Evolutionary conservation across 1,140 invertebrate species (phyloP).

Genomic region (Brachionus rotundiformis): DNA sequence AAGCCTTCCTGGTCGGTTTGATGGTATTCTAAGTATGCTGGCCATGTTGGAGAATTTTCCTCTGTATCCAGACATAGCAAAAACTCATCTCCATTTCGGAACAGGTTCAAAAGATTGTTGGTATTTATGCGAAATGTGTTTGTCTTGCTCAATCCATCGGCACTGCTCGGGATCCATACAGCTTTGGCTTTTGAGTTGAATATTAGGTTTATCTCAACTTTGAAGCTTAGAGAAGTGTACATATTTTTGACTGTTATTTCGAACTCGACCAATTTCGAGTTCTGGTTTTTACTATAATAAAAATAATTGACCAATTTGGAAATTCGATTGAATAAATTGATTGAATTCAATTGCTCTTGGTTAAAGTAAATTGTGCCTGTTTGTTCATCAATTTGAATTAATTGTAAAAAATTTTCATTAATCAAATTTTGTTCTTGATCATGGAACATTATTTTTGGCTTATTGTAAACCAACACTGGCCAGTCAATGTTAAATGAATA

Average conservation of each 20-base stretch:
- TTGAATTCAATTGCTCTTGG: neutral
- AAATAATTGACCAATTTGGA: slow-evolving; percentile 5
- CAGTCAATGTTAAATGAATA: neutral
- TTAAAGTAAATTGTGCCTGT: slow-evolving; percentile 44
- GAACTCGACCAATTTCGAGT: neutral
- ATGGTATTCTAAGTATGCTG: neutral
- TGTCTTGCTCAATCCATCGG: neutral
- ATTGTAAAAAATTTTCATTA: slow-evolving; percentile 1
- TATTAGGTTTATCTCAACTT: neutral
- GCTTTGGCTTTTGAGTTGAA: neutral
- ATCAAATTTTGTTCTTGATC: neutral
- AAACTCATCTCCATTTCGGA: slow-evolving; percentile 40
- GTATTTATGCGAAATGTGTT: slow-evolving; percentile 32
- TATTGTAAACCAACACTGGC: neutral
- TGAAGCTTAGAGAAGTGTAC: neutral
- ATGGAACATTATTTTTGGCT: neutral
- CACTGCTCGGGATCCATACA: neutral
- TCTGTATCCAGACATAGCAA: neutral
- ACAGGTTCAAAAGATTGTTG: slow-evolving; percentile 36
- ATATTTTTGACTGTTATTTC: neutral
- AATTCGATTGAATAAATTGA: neutral
- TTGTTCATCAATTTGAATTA: slow-evolving; percentile 5
- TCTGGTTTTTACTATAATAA: neutral
- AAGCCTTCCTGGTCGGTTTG: neutral
- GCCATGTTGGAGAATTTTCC: slow-evolving; percentile 30